Evolutionary conservation across 2,113 vertebrate species (phyloP), one percentile per base, ranked within the genome.

Genomic region (Grammomys surdaster): DNA sequence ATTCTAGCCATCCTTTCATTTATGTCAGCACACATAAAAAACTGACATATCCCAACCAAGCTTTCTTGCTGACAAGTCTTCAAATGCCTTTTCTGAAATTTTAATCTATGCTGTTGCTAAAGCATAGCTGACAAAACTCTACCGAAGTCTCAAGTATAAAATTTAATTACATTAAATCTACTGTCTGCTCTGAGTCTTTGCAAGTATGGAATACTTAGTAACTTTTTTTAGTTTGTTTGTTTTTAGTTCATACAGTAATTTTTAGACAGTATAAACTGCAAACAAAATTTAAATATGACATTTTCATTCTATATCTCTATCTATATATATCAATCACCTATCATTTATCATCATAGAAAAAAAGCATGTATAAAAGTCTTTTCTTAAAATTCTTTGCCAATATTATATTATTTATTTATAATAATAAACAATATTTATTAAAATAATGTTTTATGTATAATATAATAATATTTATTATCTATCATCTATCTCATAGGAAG

Each of bases 251-350:
- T 73, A 40, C n/a, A 40, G 19, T 22, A 22, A 4, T n/a, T 89
- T 17, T 17, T 70, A 51, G 60, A 46, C 16, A 36, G 67, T 96
- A 76, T 67, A 70, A 95, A 75, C 92, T 14, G 17, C 11, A 84
- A 85, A n/a, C 85, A 85, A 90, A 89, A 69, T 73, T 28, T 93
- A 51, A 94, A 43, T 84, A 26, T 88, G 11, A 72, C 6, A 80
- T 56, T 78, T 80, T 75, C 40, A 80, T 56, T 56, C 19, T 56
- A 36, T 56, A 19, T 56, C n/a, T 20, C 20, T 56, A 80, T 46
- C 48, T 51, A 7, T 51, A 51, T 51, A 6, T 51, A 51, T 51
- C 51, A 51, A 51, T 51, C 51, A 51, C 51, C 51, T 51, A 51
- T 51, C 11, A 1, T 51, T 51, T 51, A 51, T 51, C 2, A 11